Evolutionary conservation across 2,888 invertebrate genomes (phyloP).

Genomic region (Heliconius hortense): DNA sequence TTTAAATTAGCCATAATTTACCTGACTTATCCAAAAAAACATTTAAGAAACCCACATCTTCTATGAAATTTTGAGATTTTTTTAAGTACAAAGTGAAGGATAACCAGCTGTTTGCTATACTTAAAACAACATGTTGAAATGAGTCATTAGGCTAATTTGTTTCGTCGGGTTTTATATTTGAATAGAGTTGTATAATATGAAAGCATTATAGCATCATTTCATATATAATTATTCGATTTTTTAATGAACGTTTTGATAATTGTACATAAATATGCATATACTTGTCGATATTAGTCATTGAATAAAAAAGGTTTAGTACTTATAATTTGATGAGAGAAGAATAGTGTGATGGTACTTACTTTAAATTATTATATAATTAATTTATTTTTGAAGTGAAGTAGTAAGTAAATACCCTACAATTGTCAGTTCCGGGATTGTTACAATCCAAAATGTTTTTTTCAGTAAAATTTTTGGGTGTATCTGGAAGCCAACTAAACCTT

Average conservation of each 20-base stretch:
- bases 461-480: too few relatives aligned
- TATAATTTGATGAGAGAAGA: too few relatives aligned
- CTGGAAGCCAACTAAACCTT: too few relatives aligned
- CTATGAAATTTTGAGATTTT: not conserved
- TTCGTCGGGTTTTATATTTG: not conserved
- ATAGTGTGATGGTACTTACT: too few relatives aligned
- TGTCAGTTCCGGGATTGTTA: too few relatives aligned
- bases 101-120: not conserved
- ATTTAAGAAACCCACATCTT: not conserved
- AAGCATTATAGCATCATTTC: not conserved
- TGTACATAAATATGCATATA: not conserved
- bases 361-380: too few relatives aligned
- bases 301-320: not conserved
- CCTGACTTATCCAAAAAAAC: not conserved
- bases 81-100: conserved; percentile 1
- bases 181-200: not conserved
- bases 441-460: too few relatives aligned
- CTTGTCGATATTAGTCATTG: not conserved
- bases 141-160: not conserved
- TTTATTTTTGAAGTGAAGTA: too few relatives aligned
- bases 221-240: not conserved
- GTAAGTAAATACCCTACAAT: too few relatives aligned
- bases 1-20: not conserved
- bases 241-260: not conserved
- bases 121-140: not conserved